Evolutionary conservation across 2,797 vertebrate species (phyloP).

Genomic region (Stomatorhinus walkeri): DNA sequence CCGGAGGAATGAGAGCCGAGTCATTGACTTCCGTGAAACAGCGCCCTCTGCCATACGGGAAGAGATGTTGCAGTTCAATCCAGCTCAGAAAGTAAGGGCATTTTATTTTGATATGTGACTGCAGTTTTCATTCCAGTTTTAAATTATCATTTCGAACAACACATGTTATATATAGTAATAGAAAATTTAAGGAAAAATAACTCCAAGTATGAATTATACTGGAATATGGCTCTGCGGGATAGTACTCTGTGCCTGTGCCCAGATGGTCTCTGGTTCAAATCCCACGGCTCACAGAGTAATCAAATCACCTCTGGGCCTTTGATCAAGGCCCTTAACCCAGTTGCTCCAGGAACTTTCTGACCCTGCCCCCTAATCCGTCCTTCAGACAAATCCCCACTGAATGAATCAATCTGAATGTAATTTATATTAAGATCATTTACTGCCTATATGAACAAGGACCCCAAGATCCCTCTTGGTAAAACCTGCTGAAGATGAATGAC

Average conservation of each 20-base stretch:
- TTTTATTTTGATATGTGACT: not conserved
- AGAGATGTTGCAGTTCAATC: constrained; percentile 61
- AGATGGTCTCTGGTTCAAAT: not conserved
- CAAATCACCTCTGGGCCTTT: not conserved
- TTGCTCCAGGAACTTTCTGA: not conserved
- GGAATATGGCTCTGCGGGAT: not conserved
- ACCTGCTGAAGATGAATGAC: not conserved
- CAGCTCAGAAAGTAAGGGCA: constrained; percentile 66
- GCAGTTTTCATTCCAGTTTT: not conserved
- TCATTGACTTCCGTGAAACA: constrained; percentile 93
- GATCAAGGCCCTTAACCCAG: not conserved
- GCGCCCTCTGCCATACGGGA: constrained; percentile 75
- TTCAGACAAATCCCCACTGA: not conserved
- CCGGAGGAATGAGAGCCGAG: constrained; percentile 77
- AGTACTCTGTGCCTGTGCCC: not conserved
- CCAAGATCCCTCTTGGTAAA: not conserved
- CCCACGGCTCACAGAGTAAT: not conserved
- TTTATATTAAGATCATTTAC: not conserved
- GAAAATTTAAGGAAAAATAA: not conserved
- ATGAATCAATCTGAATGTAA: not conserved
- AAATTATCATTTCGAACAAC: not conserved
- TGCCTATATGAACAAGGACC: not conserved
- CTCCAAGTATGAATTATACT: not conserved
- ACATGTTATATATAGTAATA: not conserved
- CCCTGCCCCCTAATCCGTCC: not conserved